Base-by-base conservation (phyloP, 2,797 vertebrate genomes). In the Eleutherodactylus coqui region DNA sequence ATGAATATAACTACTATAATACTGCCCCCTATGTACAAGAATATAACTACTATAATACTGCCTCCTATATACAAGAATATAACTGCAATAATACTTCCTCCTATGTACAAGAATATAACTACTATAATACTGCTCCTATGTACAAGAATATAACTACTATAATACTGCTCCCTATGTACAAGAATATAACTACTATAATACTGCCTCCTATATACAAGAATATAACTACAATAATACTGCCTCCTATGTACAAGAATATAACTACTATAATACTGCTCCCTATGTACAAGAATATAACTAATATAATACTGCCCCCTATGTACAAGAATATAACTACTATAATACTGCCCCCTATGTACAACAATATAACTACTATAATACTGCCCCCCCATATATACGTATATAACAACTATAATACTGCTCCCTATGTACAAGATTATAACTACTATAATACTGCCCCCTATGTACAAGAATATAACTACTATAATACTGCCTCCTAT, bases 171-270 rank as follows among this genome's bases (percentile, higher is more conserved):
- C n/a, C 49, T 53, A 21, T 53, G 6, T 53, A 21, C 19, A 53
- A 53, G 17, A 53, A 53, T 53, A 53, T 53, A 53, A 53, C 49
- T 53, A 53, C 49, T 53, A 53, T 53, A 53, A 53, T 53, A 53
- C 49, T 53, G n/a, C 58, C 16, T 14, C 58, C 34, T 62, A 62
- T 62, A 7, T 62, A 62, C 60, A 62, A 62, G 60, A 62, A 62
- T 64, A 32, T 64, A 64, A 64, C 60, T 64, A 64, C 60, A 32
- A 64, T 64, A 64, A 64, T 64, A 64, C 60, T 64, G 60, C 60
- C n/a, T 7, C 60, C 60, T 62, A 62, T 62, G 5, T 62, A 62
- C 27, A 32, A 62, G 60, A 53, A 53, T 53, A 53, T 53, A 53
- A 53, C 49, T 53, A 53, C 49, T 53, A 53, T 53, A 53, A 53